Evolutionary conservation across 2,797 vertebrate species (phyloP).

Genomic region (Aselliscus stoliczkanus): DNA sequence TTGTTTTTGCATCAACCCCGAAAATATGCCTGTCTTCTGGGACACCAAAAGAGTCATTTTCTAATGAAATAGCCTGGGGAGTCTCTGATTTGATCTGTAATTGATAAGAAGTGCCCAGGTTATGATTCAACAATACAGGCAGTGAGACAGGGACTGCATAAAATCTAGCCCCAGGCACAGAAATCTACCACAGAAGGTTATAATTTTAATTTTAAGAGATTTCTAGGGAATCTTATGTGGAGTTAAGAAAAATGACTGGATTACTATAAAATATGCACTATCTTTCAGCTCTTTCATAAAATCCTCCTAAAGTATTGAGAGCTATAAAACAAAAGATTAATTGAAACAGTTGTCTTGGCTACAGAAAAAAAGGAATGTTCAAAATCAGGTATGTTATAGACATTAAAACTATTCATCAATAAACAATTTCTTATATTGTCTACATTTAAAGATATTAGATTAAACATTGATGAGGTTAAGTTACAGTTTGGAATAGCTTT

Average conservation of each 20-base stretch:
- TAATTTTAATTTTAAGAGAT: background rate
- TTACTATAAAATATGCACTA: background rate
- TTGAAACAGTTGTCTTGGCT: background rate
- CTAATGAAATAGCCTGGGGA: background rate
- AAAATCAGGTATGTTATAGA: background rate
- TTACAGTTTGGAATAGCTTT: background rate
- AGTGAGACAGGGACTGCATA: background rate
- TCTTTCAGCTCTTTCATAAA: background rate
- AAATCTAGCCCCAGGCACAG: background rate
- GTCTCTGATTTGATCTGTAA: constrained; percentile 5
- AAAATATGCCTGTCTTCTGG: background rate
- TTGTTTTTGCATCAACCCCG: background rate
- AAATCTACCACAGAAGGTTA: background rate
- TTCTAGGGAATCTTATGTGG: background rate
- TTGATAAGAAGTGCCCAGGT: background rate
- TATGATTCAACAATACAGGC: background rate
- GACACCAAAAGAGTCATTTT: background rate
- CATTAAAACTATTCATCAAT: background rate
- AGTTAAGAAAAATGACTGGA: background rate
- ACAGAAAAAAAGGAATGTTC: background rate
- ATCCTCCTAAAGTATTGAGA: background rate
- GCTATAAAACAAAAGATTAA: background rate
- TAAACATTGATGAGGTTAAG: background rate
- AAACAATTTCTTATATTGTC: background rate
- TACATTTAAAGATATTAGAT: background rate